Evolutionary conservation across 2,113 vertebrate genomes (phyloP).

Genomic region (Perca schrenkii): DNA sequence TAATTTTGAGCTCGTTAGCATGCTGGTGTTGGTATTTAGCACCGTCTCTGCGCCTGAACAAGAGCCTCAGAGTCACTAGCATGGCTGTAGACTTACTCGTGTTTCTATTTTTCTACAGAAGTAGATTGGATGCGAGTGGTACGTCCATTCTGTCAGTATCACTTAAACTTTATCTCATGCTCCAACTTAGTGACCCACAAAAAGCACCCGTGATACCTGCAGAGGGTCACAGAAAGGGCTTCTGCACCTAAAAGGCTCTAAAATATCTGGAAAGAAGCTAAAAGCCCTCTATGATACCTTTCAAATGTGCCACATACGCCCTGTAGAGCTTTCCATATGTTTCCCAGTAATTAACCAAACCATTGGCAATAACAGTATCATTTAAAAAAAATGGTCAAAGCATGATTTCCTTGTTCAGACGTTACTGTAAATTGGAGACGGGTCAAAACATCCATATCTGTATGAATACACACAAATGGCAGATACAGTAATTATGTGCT

Average conservation of each 20-base stretch:
- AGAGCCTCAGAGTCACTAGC: neutral
- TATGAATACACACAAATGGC: conserved; percentile 4
- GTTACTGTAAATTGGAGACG: neutral
- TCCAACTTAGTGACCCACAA: conserved; percentile 24
- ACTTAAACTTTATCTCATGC: conserved; percentile 1
- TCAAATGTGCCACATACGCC: neutral
- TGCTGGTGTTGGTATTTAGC: neutral
- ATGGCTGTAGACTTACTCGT: neutral
- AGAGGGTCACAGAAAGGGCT: conserved; percentile 4
- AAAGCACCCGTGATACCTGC: neutral
- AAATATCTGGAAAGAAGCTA: neutral
- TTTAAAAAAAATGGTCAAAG: neutral
- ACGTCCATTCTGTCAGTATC: conserved; percentile 14
- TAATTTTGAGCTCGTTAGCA: neutral
- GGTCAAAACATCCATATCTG: conserved; percentile 1
- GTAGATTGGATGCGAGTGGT: neutral
- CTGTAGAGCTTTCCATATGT: neutral
- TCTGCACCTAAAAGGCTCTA: neutral
- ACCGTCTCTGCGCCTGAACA: neutral
- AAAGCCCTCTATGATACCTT: neutral
- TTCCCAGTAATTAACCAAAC: neutral
- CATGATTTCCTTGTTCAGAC: neutral
- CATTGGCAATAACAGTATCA: neutral
- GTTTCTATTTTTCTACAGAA: conserved; percentile 2
- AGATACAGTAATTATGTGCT: neutral